phyloP scores from a whole-genome alignment of 2,797 vertebrate species.

The Lemur catta region DNA sequence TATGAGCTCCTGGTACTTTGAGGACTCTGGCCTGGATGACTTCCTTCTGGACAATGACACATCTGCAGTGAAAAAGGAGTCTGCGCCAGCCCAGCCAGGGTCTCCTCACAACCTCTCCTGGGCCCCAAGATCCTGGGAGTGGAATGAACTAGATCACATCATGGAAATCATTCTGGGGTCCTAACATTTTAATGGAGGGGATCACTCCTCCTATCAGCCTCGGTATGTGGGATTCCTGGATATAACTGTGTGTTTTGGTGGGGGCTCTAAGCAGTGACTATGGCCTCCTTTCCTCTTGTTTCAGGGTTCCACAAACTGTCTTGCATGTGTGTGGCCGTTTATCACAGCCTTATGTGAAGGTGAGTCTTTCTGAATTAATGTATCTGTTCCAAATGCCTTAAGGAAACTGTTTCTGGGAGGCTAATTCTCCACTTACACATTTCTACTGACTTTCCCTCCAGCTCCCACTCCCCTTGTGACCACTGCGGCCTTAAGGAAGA shows the following conservation, averaged over 20 bases:
- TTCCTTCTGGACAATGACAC: slow-evolving; percentile 89
- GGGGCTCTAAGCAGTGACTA: neutral
- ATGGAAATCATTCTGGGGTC: slow-evolving; percentile 89
- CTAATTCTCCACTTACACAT: slow-evolving; percentile 30
- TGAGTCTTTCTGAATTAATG: slow-evolving; percentile 65
- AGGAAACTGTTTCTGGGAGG: slow-evolving; percentile 60
- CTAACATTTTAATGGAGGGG: slow-evolving; percentile 61
- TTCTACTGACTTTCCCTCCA: slow-evolving; percentile 43
- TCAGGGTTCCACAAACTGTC: slow-evolving; percentile 68
- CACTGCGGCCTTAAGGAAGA: slow-evolving; percentile 62
- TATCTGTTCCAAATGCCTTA: slow-evolving; percentile 75
- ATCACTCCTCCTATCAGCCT: neutral
- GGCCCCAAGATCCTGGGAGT: slow-evolving; percentile 79
- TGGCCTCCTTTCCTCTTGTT: slow-evolving; percentile 13
- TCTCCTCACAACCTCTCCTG: slow-evolving; percentile 72
- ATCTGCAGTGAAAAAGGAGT: slow-evolving; percentile 85
- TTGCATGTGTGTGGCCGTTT: slow-evolving; percentile 61
- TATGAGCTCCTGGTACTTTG: slow-evolving; percentile 82
- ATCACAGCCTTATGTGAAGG: slow-evolving; percentile 73
- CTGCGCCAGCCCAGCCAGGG: slow-evolving; percentile 35
- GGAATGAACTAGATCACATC: slow-evolving; percentile 87
- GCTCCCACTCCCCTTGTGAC: slow-evolving; percentile 37
- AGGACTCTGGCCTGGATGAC: slow-evolving; percentile 85
- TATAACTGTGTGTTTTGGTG: neutral
- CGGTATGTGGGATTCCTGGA: neutral